A percentile compares a stretch with the other conserved stretches of the same genome.
phyloP scores from a whole-genome alignment of 2,797 vertebrate species.

The Linurgus olivaceus region DNA sequence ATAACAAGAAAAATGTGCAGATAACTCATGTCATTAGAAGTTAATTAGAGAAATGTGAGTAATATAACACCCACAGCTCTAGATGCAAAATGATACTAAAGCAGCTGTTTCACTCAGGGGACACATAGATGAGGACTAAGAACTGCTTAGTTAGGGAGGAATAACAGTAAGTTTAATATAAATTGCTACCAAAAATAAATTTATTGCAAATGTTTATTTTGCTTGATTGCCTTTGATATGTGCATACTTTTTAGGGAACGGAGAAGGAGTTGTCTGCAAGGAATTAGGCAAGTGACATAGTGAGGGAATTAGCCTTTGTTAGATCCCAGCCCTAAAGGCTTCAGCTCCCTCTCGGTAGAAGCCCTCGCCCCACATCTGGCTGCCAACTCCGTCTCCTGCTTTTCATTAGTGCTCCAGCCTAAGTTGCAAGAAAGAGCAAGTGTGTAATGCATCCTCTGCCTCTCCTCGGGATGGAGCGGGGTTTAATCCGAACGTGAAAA shows the following conservation, averaged over 20 bases:
- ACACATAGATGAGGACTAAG: neutral
- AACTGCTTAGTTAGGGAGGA: conserved; percentile 37
- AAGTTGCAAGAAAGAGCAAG: neutral
- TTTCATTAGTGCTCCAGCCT: conserved; percentile 31
- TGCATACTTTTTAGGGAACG: neutral
- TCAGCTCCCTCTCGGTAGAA: neutral
- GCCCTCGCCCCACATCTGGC: neutral
- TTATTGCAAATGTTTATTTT: conserved; percentile 42
- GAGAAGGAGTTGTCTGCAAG: neutral
- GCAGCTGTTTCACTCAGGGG: neutral
- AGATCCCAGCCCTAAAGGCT: conserved; percentile 11
- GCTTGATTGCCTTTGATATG: conserved; percentile 28
- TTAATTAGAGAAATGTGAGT: conserved; percentile 50
- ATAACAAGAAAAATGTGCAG: neutral
- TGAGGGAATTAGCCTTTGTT: neutral
- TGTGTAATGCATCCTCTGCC: neutral
- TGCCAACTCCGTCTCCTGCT: neutral
- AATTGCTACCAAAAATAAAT: conserved; percentile 49
- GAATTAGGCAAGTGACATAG: conserved; percentile 23
- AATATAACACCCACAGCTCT: neutral
- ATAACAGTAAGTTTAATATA: conserved; percentile 1
- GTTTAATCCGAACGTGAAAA: neutral
- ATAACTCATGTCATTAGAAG: conserved; percentile 33
- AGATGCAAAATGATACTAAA: conserved; percentile 12
- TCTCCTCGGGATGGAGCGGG: neutral